Evolutionary conservation across 2,888 invertebrate species (phyloP), one percentile per base, ranked within the genome.

Genomic region (Oxytorus armatus): DNA sequence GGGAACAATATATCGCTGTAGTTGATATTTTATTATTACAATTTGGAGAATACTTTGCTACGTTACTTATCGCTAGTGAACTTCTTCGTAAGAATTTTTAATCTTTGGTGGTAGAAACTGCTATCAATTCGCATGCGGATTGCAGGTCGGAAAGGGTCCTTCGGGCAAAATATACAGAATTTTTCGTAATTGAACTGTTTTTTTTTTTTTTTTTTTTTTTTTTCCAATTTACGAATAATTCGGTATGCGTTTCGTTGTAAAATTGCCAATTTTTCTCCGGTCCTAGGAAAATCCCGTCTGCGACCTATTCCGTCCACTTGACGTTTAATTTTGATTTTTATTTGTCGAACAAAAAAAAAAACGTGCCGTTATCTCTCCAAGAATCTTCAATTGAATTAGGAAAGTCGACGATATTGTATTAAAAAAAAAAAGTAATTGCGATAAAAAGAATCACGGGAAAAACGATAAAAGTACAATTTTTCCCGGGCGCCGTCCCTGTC

Each of bases 401-500:
- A 65, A 65, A 16, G 18, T 25, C 10, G 25, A 4, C 14, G 29
- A 1, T 0, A 33, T 44, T 11, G 10, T 1, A 51, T 5, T 29
- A 68, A 18, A n/a, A 11, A 44, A 39, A 7, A 21, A 11, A 29
- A 47, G 8, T 1, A 10, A 29, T 39, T 18, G n/a, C n/a, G n/a
- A n/a, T n/a, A n/a, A n/a, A n/a, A 42, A 29, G 3, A 0, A 68
- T 23, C 14, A 51, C 33, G 42, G 72, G 51, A 33, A 44, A 55
- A 55, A 29, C 29, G 18, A 70, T 16, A 72, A 61, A 51, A 47
- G n/a, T n/a, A n/a, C n/a, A n/a, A n/a, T n/a, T n/a, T n/a, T n/a
- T 51, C 74, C 57, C 51, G 59, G 44, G 23, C 63, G 74, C 36
- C 76, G 78, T 84, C 81, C 81, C 82, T 86, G 77, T 85, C 87